Conservation (phyloP, 2,888 invertebrate genomes). For the Hanleya hanleyi region DNA sequence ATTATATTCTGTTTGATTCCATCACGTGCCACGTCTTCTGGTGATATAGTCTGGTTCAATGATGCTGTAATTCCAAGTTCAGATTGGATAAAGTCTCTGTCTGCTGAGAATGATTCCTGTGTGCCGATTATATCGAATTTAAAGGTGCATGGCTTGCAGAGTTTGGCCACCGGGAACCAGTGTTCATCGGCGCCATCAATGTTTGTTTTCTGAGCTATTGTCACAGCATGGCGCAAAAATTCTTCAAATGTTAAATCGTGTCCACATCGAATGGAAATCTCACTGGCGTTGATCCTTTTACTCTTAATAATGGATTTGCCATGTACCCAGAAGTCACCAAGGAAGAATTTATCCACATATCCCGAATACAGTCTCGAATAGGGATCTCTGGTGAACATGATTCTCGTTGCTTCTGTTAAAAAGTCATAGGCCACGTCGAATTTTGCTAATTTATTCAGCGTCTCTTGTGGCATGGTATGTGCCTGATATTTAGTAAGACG, state of each 20-base stretch:
- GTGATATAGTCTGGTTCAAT: no score
- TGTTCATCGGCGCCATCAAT: conserved; percentile 80
- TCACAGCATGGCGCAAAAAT: conserved; percentile 33
- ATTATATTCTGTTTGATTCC: no score
- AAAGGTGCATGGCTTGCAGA: conserved; percentile 89
- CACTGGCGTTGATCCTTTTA: conserved; percentile 31
- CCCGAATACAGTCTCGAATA: conserved; percentile 91
- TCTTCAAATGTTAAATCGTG: conserved; percentile 38
- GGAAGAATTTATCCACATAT: conserved; percentile 86
- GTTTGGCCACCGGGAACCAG: conserved; percentile 86
- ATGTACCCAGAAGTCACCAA: conserved; percentile 46
- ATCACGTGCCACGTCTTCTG: no score
- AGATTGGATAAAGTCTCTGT: background rate
- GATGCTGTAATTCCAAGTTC: background rate
- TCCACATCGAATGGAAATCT: conserved; percentile 33
- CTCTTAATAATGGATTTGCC: conserved; percentile 40
- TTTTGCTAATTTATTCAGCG: conserved; percentile 22
- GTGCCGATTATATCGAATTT: conserved; percentile 91
- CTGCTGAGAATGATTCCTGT: conserved; percentile 81
- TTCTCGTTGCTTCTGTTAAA: conserved; percentile 79
- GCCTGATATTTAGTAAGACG: background rate
- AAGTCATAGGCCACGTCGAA: conserved; percentile 23
- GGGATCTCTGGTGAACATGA: conserved; percentile 90
- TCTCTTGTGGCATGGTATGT: no score
- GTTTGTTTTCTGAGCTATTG: conserved; percentile 28